Percentiles rank a stretch among this genome's conserved stretches.
Evolutionary conservation across 2,797 vertebrate genomes (phyloP).

Genomic region (Hippopotamyrus pictus): DNA sequence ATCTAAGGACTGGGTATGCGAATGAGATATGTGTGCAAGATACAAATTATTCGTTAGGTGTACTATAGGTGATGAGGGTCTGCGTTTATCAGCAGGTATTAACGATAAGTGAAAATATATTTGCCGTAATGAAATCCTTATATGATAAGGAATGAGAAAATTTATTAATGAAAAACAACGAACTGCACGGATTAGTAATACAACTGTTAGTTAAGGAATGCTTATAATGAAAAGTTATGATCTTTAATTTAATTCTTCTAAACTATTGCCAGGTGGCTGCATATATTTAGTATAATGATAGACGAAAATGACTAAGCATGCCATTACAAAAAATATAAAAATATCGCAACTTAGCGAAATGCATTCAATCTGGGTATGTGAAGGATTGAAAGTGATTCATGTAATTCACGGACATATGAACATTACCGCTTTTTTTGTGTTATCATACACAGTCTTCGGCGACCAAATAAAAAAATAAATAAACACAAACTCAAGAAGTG

Average conservation of each 20-base stretch:
- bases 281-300: constrained; percentile 6
- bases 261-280: constrained; percentile 8
- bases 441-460: neutral
- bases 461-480: neutral
- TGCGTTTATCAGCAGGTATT: neutral
- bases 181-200: neutral
- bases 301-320: neutral
- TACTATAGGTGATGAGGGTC: neutral
- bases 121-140: neutral
- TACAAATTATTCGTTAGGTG: neutral
- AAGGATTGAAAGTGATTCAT: neutral
- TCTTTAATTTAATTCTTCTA: neutral
- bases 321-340: neutral
- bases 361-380: neutral
- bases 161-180: neutral
- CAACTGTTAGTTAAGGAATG: neutral
- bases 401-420: neutral
- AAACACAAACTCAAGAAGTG: too few species aligned
- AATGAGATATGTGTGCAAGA: neutral
- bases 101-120: neutral
- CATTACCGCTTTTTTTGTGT: neutral
- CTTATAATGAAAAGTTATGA: constrained; percentile 12
- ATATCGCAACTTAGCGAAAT: neutral
- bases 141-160: neutral
- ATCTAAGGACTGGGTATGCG: neutral